Conservation (phyloP, 2,888 invertebrate species). For the Sminthurinus aureus region DNA sequence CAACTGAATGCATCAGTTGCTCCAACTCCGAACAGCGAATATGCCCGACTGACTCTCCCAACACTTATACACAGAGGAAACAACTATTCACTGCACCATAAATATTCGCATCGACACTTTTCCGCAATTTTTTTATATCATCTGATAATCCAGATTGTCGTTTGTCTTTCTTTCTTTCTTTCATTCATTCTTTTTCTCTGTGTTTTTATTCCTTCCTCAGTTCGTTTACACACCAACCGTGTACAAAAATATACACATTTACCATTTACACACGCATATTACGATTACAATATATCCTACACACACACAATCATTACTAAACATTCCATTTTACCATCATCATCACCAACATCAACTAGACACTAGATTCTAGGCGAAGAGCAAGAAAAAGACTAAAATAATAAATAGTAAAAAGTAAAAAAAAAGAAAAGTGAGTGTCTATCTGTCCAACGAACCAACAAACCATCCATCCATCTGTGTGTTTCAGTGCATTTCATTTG, state of each 20-base stretch:
- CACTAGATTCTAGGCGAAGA: background rate
- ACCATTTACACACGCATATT: no score
- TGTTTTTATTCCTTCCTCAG: no score
- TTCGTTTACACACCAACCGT: no score
- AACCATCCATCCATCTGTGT: no score
- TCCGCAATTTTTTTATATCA: constrained; percentile 44
- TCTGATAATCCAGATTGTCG: constrained; percentile 47
- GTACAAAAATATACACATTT: no score
- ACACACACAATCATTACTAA: no score
- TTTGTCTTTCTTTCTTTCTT: constrained; percentile 27
- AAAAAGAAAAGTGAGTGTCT: background rate
- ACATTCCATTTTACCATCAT: no score
- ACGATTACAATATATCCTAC: no score
- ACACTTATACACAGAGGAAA: constrained; percentile 50
- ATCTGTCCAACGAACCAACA: no score
- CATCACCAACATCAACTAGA: background rate
- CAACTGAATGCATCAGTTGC: constrained; percentile 54
- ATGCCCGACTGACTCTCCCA: constrained; percentile 53
- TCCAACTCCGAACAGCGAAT: constrained; percentile 57
- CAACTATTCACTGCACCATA: constrained; percentile 56
- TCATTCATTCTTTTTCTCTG: no score
- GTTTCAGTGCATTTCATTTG: background rate
- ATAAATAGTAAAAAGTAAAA: background rate
- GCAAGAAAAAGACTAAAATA: background rate
- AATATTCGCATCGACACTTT: constrained; percentile 53